These are phyloP conservation scores for Sipha flava DNA, from an alignment of 1,140 invertebrate species.

Conservation along the genomic window DNA sequence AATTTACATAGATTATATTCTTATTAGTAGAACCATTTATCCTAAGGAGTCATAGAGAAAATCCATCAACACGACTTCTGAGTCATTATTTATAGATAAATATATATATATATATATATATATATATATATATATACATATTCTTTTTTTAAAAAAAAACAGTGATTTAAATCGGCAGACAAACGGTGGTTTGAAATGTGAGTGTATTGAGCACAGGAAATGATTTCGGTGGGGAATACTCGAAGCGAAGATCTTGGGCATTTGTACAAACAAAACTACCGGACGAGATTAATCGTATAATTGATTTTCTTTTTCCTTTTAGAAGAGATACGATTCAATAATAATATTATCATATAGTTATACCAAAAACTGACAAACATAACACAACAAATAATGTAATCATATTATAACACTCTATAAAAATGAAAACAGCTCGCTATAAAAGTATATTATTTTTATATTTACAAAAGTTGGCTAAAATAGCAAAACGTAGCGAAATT, in stretches of 20 bases:
- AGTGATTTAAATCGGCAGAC: neutral
- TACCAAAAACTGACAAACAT: slow-evolving; percentile 2
- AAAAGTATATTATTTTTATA: slow-evolving; percentile 8
- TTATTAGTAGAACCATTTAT: neutral
- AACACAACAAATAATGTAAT: neutral
- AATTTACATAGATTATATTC: neutral
- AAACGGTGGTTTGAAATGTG: neutral
- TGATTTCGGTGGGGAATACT: neutral
- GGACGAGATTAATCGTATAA: neutral
- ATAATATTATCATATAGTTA: neutral
- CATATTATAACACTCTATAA: slow-evolving; percentile 6
- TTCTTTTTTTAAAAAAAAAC: neutral
- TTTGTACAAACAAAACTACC: neutral
- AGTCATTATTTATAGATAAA: neutral
- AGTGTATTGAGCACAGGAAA: slow-evolving; percentile 29
- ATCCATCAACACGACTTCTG: neutral
- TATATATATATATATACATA: neutral
- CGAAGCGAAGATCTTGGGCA: neutral
- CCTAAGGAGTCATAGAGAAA: neutral
- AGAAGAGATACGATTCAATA: neutral
- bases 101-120: neutral
- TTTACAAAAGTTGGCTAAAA: slow-evolving; percentile 14
- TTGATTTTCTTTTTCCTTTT: neutral
- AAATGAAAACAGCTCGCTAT: slow-evolving; percentile 23
- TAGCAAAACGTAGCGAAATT: neutral